Percentiles rank a stretch among this genome's conserved stretches.
Conservation (phyloP, 2,113 vertebrate genomes). For the Myotis brandtii region DNA sequence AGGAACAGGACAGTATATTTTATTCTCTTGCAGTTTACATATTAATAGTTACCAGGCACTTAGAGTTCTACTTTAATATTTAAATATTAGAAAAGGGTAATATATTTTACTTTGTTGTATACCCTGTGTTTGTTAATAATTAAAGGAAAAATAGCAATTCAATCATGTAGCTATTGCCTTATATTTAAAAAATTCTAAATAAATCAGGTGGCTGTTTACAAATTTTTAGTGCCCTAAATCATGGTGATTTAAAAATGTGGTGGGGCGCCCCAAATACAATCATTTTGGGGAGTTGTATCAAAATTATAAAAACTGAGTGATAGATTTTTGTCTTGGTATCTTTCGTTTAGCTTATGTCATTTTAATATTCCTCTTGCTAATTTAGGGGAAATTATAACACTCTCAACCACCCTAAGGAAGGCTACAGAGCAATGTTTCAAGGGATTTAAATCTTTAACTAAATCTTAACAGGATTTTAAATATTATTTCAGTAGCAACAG, state of each 20-base stretch:
- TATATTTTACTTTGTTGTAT: neutral
- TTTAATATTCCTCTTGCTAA: neutral
- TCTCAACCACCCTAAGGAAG: neutral
- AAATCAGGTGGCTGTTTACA: neutral
- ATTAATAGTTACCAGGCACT: neutral
- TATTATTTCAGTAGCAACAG: neutral
- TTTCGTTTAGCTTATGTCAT: neutral
- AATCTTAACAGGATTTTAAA: neutral
- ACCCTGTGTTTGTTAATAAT: neutral
- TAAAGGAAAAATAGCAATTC: neutral
- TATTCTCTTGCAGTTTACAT: neutral
- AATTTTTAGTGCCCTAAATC: neutral
- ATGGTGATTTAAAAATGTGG: neutral
- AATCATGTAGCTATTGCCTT: neutral
- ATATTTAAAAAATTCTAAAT: neutral
- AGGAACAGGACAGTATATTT: fast-evolving
- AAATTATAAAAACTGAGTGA: neutral
- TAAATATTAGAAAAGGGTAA: neutral
- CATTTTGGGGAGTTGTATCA: neutral
- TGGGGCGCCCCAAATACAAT: fast-evolving
- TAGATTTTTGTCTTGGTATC: neutral
- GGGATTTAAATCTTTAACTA: neutral
- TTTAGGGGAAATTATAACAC: neutral
- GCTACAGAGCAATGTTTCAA: neutral
- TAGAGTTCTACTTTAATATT: neutral